Evolutionary conservation across 2,888 invertebrate species (phyloP).

Genomic region (Nemoura dubitans): DNA sequence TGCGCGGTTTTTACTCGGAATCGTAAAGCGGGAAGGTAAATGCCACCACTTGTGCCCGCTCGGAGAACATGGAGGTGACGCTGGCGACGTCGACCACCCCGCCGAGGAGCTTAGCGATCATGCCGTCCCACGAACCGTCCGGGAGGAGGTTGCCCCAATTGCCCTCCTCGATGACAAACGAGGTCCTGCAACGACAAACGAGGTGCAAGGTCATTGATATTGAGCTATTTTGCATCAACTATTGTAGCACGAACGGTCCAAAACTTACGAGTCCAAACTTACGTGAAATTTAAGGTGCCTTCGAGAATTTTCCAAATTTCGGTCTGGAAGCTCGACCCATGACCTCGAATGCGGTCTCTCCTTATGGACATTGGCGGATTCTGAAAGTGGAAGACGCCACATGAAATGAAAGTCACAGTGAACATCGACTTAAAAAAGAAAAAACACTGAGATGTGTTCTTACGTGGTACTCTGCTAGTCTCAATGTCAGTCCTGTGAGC

Average conservation of each 20-base stretch:
- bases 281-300: background rate
- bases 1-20: constrained; percentile 23
- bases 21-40: constrained; percentile 10
- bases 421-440: no score
- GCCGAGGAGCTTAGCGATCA: background rate
- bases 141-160: background rate
- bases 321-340: background rate
- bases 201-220: background rate
- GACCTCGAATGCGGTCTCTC: background rate
- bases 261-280: background rate
- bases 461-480: background rate
- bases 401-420: no score
- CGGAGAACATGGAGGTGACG: background rate
- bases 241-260: no score
- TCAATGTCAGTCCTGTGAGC: background rate
- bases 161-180: background rate
- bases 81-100: background rate
- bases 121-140: constrained; percentile 14
- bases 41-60: background rate
- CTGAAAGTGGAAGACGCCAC: background rate
- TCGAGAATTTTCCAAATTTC: background rate
- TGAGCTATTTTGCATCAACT: no score
- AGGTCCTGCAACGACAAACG: background rate
- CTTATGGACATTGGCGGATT: background rate
- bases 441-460: no score